phyloP scores from a whole-genome alignment of 2,888 invertebrate species.

The Stramonita haemastoma region DNA sequence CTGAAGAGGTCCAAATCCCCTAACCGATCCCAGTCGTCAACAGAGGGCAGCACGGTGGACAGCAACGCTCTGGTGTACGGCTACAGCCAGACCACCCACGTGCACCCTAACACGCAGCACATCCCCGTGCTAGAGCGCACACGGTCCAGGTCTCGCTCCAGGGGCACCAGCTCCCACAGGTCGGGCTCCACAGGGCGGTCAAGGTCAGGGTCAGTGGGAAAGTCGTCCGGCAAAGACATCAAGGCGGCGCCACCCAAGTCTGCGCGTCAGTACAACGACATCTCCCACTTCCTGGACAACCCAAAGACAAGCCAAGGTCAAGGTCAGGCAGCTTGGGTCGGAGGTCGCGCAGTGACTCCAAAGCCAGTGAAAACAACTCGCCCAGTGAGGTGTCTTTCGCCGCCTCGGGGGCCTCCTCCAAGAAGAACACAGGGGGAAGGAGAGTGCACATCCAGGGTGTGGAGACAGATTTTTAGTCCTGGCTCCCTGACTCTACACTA shows the following conservation, averaged over 20 bases:
- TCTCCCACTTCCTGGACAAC: slow-evolving; percentile 37
- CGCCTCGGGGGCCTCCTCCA: slow-evolving; percentile 42
- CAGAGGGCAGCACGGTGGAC: slow-evolving; percentile 45
- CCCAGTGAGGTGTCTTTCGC: slow-evolving; percentile 47
- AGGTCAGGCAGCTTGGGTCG: slow-evolving; percentile 40
- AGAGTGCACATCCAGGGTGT: slow-evolving; percentile 50
- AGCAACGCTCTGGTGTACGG: slow-evolving; percentile 47
- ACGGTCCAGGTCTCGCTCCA: slow-evolving; percentile 46
- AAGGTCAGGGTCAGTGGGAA: slow-evolving; percentile 33
- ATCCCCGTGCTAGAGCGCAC: slow-evolving; percentile 46
- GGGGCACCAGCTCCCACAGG: slow-evolving; percentile 41
- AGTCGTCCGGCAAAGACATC: slow-evolving; percentile 39
- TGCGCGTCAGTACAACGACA: slow-evolving; percentile 44
- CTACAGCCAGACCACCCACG: slow-evolving; percentile 41
- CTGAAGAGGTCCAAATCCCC: slow-evolving; percentile 50
- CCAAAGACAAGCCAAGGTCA: slow-evolving; percentile 19
- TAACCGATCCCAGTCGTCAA: slow-evolving; percentile 47
- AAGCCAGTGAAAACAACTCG: slow-evolving; percentile 44
- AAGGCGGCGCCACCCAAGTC: slow-evolving; percentile 20
- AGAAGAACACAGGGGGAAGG: slow-evolving; percentile 48
- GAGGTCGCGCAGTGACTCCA: slow-evolving; percentile 43
- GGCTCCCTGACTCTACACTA: too few relatives aligned
- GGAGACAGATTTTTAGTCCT: slow-evolving; percentile 47
- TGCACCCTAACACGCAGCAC: slow-evolving; percentile 48
- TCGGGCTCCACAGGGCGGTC: slow-evolving; percentile 44